Conservation (phyloP, 2,797 vertebrate species). For the Remorina albescens region DNA sequence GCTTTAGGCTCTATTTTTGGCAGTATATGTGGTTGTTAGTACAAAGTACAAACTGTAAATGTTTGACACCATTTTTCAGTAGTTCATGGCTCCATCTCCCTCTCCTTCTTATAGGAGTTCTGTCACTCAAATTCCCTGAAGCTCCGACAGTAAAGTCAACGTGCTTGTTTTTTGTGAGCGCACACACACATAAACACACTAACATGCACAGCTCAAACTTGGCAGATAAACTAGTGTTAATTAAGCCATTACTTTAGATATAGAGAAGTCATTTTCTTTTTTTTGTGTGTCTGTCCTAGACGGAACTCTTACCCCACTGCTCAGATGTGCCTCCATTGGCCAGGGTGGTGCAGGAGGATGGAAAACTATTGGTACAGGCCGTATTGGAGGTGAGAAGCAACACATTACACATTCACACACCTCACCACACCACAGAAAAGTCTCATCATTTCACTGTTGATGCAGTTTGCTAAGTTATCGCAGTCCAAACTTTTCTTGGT, state of each 20-base stretch:
- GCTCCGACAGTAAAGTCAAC: conserved; percentile 97
- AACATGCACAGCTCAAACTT: neutral
- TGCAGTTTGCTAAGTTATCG: conserved; percentile 7
- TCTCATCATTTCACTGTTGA: conserved; percentile 10
- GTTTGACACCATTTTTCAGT: conserved; percentile 40
- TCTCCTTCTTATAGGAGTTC: conserved; percentile 85
- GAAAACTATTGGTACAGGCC: conserved; percentile 92
- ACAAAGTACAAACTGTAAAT: conserved; percentile 47
- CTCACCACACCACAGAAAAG: neutral
- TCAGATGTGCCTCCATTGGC: conserved; percentile 92
- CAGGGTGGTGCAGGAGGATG: conserved; percentile 92
- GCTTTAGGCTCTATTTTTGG: conserved; percentile 15
- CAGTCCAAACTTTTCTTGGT: neutral
- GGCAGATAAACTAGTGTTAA: neutral
- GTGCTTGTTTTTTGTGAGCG: conserved; percentile 97
- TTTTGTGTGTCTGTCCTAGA: conserved; percentile 80
- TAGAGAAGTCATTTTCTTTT: conserved; percentile 6
- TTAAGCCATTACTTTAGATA: neutral
- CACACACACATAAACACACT: conserved; percentile 2
- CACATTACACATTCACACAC: neutral
- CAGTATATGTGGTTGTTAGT: conserved; percentile 35
- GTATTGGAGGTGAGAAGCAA: conserved; percentile 91
- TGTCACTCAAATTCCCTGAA: conserved; percentile 98
- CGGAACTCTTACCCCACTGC: conserved; percentile 94
- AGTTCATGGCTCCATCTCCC: conserved; percentile 31